These are phyloP conservation scores for Rhabdomys pumilio DNA, from an alignment of 2,797 vertebrate genomes.

Conservation along the genomic window DNA sequence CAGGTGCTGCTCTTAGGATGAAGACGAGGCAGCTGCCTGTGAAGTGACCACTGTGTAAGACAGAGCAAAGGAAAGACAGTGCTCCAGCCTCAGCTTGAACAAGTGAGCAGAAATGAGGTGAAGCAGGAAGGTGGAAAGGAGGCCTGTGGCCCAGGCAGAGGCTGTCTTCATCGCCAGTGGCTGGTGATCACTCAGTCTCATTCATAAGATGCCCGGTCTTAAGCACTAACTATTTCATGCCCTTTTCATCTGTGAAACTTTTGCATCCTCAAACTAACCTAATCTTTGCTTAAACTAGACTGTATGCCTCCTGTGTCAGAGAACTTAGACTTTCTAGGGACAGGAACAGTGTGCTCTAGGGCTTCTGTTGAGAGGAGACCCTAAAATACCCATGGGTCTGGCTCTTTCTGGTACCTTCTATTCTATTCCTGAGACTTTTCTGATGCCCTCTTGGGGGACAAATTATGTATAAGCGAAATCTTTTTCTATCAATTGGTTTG, in stretches of 20 bases:
- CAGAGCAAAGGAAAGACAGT: not conserved
- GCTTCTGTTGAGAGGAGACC: not conserved
- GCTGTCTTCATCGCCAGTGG: no score
- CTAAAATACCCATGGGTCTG: not conserved
- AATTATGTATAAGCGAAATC: not conserved
- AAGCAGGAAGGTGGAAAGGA: not conserved
- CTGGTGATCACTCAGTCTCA: not conserved
- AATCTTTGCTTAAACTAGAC: not conserved
- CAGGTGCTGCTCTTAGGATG: not conserved
- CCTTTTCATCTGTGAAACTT: not conserved
- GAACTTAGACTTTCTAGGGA: not conserved
- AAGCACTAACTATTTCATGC: not conserved
- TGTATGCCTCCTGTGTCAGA: not conserved
- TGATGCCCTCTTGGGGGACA: not conserved
- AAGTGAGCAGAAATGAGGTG: not conserved
- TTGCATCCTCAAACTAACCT: not conserved
- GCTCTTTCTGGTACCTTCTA: not conserved
- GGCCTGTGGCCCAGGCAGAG: not conserved
- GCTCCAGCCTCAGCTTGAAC: not conserved
- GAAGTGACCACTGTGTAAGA: not conserved
- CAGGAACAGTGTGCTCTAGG: not conserved
- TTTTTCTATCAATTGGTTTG: not conserved
- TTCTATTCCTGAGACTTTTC: not conserved
- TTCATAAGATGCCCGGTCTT: not conserved
- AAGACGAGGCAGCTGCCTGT: not conserved